Base-by-base conservation (phyloP, 2,113 vertebrate genomes). In the Uria lomvia region DNA sequence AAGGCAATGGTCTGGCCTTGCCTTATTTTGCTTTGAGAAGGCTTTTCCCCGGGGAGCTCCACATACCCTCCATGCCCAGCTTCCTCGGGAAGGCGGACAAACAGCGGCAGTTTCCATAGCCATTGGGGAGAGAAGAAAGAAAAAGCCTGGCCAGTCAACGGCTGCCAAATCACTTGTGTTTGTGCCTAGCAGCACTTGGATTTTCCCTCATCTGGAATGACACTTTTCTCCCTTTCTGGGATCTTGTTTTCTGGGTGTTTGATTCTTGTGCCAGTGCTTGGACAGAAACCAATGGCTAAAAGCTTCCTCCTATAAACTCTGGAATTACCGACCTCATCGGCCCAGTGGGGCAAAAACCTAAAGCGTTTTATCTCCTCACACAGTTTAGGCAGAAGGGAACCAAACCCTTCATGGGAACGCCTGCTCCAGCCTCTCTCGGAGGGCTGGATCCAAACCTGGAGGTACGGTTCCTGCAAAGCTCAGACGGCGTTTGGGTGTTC, bases 191-290 rank as follows among this genome's bases (percentile, higher is more conserved):
- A 88, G 85, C 74, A 1, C 55, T n/a, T 14, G 86, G 92, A 18
- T 80, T 43, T 88, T 53, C 96, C 94, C 83, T 93, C 91, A 92
- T 96, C 47, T 72, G 94, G 86, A 94, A 88, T 72, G 95, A 94
- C 88, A 89, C 72, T 84, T 94, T 14, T 7, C 79, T 78, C 72
- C 50, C 60, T 84, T 90, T 32, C 91, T 81, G 72, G 83, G 91
- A 76, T 84, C 96, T 86, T 81, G 65, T 94, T 88, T 90, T 52
- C 92, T 78, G 86, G 50, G 78, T 52, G 13, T 92, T 90, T 90
- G 78, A 83, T 90, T 92, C 88, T 55, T 15, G 67, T 94, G 91
- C 94, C 94, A 95, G 86, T 58, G 22, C 67, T 90, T 96, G 92
- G 94, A 85, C 26, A 55, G 92, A 49, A 92, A 89, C 62, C 79